Conservation (phyloP, 2,888 invertebrate species). For the Aspidapion aeneum region DNA sequence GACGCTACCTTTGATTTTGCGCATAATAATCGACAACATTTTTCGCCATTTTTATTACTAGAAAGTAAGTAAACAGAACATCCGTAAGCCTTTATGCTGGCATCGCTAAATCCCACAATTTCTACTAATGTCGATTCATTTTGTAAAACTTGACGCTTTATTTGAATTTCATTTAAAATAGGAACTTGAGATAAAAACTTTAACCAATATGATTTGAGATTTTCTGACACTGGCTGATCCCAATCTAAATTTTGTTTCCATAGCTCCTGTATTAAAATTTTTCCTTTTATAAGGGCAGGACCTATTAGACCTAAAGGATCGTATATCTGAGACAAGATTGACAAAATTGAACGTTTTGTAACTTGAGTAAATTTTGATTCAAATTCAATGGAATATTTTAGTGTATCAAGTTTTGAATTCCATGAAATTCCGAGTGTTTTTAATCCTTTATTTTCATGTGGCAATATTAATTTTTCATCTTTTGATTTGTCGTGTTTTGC, state of each 20-base stretch:
- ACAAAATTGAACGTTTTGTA: background rate
- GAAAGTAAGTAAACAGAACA: conserved; percentile 31
- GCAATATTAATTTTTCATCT: conserved; percentile 1
- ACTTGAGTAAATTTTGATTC: background rate
- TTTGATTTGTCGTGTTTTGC: background rate
- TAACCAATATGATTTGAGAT: background rate
- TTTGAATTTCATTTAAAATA: conserved; percentile 1
- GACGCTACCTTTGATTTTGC: conserved; percentile 34
- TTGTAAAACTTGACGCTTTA: background rate
- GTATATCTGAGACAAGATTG: conserved; percentile 12
- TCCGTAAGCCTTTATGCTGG: conserved; percentile 28
- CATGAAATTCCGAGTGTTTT: conserved; percentile 14
- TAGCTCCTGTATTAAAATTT: conserved; percentile 17
- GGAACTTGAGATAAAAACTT: conserved; percentile 1
- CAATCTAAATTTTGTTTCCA: no score
- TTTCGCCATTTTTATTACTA: no score
- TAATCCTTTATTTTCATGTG: conserved; percentile 7
- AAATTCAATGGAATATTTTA: background rate
- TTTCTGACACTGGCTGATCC: no score
- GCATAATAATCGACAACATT: conserved; percentile 25
- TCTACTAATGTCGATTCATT: background rate
- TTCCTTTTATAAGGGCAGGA: no score
- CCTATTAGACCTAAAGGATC: conserved; percentile 20
- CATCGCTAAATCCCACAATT: conserved; percentile 29
- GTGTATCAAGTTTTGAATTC: background rate